These are phyloP conservation scores for Drosophila yooni DNA, from an alignment of 2,888 invertebrate species.

Conservation along the genomic window DNA sequence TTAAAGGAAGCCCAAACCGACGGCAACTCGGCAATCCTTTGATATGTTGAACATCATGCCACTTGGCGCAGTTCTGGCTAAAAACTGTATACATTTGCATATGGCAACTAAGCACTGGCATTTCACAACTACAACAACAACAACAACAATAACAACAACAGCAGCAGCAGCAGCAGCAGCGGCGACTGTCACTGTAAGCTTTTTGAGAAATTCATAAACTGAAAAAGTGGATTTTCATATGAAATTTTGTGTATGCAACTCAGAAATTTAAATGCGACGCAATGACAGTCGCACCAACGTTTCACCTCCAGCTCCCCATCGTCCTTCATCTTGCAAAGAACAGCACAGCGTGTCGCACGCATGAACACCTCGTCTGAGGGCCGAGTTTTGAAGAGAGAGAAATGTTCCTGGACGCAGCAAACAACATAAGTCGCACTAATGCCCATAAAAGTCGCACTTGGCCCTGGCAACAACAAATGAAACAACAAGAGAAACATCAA, in stretches of 20 bases:
- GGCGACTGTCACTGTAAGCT: slow-evolving; percentile 74
- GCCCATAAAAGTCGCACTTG: slow-evolving; percentile 78
- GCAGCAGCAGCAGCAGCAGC: slow-evolving; percentile 13
- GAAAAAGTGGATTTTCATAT: slow-evolving; percentile 80
- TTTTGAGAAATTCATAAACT: slow-evolving; percentile 80
- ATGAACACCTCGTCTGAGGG: slow-evolving; percentile 69
- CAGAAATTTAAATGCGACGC: slow-evolving; percentile 77
- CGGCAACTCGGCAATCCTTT: slow-evolving; percentile 62
- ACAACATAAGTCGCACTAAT: slow-evolving; percentile 80
- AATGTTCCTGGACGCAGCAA: slow-evolving; percentile 61
- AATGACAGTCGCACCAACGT: slow-evolving; percentile 59
- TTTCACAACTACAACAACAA: slow-evolving; percentile 16
- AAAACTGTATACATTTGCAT: slow-evolving; percentile 71
- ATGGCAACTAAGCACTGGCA: slow-evolving; percentile 49
- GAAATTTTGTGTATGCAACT: slow-evolving; percentile 71
- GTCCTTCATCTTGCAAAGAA: slow-evolving; percentile 13
- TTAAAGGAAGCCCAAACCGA: slow-evolving; percentile 29
- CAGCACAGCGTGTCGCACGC: slow-evolving; percentile 76
- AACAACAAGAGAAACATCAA: slow-evolving; percentile 8
- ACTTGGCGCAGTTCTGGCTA: slow-evolving; percentile 72
- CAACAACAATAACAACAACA: slow-evolving; percentile 7
- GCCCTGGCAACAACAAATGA: slow-evolving; percentile 23
- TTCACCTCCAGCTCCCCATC: not conserved
- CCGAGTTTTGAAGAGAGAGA: slow-evolving; percentile 23
- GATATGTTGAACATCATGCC: slow-evolving; percentile 78